These are phyloP conservation scores for Tenrec ecaudatus DNA, from an alignment of 2,113 vertebrate species.

Conservation along the genomic window DNA sequence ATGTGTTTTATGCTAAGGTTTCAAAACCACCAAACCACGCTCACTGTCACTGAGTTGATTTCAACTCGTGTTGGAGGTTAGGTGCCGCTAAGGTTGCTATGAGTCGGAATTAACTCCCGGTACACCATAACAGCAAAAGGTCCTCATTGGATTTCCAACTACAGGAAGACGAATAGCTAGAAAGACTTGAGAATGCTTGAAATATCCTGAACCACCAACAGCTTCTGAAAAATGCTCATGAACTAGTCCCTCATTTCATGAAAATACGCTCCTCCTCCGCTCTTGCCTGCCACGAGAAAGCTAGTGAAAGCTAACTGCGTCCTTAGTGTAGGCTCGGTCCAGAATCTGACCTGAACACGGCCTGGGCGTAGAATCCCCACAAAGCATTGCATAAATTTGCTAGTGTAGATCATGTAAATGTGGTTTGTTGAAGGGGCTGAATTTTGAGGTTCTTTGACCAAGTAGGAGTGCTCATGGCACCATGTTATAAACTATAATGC, in stretches of 20 bases:
- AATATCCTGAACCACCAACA: neutral
- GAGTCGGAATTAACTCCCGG: neutral
- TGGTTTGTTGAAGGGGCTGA: neutral
- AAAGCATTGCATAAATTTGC: neutral
- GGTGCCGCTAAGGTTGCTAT: neutral
- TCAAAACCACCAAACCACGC: too few species aligned
- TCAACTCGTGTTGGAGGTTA: neutral
- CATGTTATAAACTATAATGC: neutral
- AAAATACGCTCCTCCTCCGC: too few species aligned
- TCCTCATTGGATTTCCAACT: neutral
- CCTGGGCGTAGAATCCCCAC: neutral
- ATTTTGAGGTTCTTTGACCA: neutral
- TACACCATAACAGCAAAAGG: neutral
- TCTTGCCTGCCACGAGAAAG: neutral
- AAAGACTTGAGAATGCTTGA: neutral
- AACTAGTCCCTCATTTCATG: neutral
- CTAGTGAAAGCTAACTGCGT: neutral
- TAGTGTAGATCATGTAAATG: neutral
- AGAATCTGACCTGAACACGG: neutral
- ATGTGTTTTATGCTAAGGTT: too few species aligned
- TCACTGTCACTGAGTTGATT: too few species aligned
- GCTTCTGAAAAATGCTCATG: neutral
- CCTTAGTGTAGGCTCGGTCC: too few species aligned
- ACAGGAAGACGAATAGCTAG: neutral
- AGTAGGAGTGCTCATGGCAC: neutral